Percentiles rank a stretch among this genome's conserved stretches.
Conservation (phyloP, 2,113 vertebrate genomes). For the Tapirus terrestris region DNA sequence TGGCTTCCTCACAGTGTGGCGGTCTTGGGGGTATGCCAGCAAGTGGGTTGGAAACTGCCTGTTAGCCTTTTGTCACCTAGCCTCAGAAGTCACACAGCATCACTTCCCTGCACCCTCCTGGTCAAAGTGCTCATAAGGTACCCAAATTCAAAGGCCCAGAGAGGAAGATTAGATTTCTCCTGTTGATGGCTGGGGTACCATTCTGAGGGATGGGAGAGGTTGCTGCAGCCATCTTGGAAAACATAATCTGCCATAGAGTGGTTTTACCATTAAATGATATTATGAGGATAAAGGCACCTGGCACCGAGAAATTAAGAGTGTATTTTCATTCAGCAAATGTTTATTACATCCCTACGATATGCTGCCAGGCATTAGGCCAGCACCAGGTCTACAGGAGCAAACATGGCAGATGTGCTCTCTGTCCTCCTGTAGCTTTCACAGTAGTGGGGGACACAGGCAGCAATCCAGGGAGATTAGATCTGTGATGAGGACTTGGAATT, state of each 20-base stretch:
- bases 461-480: not conserved
- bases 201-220: not conserved
- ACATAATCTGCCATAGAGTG: not conserved
- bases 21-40: not conserved
- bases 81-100: not conserved
- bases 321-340: not conserved
- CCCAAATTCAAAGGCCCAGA: not conserved
- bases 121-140: not conserved
- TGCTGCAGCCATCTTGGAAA: not conserved
- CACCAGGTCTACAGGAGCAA: not conserved
- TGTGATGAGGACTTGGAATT: not conserved
- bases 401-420: not conserved
- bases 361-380: not conserved
- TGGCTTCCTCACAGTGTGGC: not conserved
- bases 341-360: not conserved
- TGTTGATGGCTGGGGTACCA: not conserved
- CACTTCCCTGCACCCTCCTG: not conserved
- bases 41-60: not conserved
- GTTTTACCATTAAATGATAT: not conserved
- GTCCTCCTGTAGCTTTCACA: not conserved
- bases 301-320: not conserved
- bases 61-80: not conserved
- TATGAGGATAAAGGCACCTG: not conserved
- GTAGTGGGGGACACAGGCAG: not conserved
- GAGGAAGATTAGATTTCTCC: not conserved